Conservation (phyloP, 2,888 invertebrate species). For the Hirtodrosophila confusa region DNA sequence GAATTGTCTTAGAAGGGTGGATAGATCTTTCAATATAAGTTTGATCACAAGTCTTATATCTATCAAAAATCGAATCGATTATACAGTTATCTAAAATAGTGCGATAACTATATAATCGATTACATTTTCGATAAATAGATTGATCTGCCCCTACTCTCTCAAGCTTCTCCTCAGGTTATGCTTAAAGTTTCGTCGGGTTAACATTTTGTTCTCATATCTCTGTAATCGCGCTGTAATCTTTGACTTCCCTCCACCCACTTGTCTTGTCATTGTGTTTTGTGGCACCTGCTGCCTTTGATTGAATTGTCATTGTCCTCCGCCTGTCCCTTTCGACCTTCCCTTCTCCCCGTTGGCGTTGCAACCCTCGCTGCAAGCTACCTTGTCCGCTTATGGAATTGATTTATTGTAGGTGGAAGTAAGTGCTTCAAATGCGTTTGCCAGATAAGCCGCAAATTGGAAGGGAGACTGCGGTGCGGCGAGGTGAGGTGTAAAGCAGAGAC, state of each 20-base stretch:
- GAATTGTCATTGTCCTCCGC: slow-evolving; percentile 44
- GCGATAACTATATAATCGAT: too few relatives aligned
- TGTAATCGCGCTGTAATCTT: not conserved
- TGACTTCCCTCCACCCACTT: not conserved
- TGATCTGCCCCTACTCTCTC: too few relatives aligned
- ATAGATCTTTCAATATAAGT: too few relatives aligned
- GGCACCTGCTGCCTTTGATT: slow-evolving; percentile 42
- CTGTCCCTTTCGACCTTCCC: not conserved
- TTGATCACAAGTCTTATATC: too few relatives aligned
- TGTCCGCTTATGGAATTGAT: slow-evolving; percentile 56
- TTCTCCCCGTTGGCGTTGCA: not conserved
- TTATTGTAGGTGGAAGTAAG: slow-evolving; percentile 72
- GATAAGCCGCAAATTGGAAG: slow-evolving; percentile 35
- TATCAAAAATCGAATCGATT: too few relatives aligned
- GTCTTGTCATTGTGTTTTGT: slow-evolving; percentile 10
- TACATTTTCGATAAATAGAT: too few relatives aligned
- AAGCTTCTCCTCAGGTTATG: too few relatives aligned
- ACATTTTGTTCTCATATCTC: not conserved
- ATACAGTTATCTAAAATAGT: too few relatives aligned
- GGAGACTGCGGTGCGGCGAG: not conserved
- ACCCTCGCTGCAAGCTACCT: slow-evolving; percentile 17
- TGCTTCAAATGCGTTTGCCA: slow-evolving; percentile 71
- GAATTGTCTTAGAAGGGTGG: too few relatives aligned
- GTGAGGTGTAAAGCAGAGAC: slow-evolving; percentile 5
- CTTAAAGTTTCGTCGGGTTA: too few relatives aligned